phyloP scores from a whole-genome alignment of 2,113 vertebrate species.

The Cynocephalus volans region DNA sequence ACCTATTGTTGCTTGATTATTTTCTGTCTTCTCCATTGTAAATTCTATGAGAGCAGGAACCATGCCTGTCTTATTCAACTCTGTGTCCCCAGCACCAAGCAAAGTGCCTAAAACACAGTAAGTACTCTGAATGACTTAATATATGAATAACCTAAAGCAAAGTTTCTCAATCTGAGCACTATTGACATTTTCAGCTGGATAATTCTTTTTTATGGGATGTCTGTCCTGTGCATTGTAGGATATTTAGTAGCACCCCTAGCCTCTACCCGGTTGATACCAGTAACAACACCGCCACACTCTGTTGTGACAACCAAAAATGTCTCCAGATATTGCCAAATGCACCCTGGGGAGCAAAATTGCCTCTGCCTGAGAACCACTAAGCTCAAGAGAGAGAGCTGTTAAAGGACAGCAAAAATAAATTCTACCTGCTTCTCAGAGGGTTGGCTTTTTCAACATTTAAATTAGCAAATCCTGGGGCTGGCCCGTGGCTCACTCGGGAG shows the following conservation, averaged over 20 bases:
- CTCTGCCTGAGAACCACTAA: background rate
- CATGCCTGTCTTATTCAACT: background rate
- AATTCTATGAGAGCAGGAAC: background rate
- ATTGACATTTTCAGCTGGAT: background rate
- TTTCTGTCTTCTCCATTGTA: background rate
- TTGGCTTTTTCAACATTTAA: constrained; percentile 10
- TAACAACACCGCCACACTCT: background rate
- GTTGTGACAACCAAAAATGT: constrained; percentile 8
- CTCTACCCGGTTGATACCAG: background rate
- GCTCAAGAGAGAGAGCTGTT: background rate
- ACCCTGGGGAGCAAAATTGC: background rate
- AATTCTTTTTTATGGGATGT: background rate
- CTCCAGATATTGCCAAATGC: background rate
- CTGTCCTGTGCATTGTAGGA: background rate
- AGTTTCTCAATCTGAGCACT: background rate
- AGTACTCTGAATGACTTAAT: background rate
- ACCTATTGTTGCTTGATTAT: background rate
- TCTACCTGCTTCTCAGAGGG: background rate
- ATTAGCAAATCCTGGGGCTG: constrained; percentile 14
- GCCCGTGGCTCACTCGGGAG: too few species aligned
- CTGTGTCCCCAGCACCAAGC: background rate
- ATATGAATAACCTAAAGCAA: background rate
- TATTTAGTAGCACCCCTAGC: background rate
- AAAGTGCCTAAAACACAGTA: background rate
- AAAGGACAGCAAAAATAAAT: background rate